Base-by-base conservation (phyloP, 2,888 invertebrate genomes). In the Brassicogethes aeneus region DNA sequence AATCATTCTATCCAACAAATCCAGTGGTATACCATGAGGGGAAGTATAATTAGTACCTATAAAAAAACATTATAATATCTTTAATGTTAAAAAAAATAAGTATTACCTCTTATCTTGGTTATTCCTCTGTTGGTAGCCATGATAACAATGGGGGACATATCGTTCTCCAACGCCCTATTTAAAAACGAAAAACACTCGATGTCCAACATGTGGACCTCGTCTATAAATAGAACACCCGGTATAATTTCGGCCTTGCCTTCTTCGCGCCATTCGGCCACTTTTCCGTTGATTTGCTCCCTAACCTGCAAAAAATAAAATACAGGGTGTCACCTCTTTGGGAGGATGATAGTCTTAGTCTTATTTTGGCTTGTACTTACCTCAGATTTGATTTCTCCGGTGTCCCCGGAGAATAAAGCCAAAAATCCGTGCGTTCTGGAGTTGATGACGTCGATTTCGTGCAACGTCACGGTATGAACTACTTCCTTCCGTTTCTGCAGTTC, bases 381-480 rank as follows among this genome's bases (percentile, higher is more conserved):
- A 0, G 88, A 77, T 59, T 97, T 99, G 29, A 99, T 99, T 69
- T 99, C 99, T 1, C 99, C 99, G 0, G 99, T 99, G 64, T 99
- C 99, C n/a, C 92, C 92, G 3, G 97, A 94, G 69, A 99, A 99
- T 0, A 99, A 71, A 0, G 99, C 97, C 15, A 99, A 69, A 63
- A 97, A 99, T 0, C 99, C 99, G 62, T 99, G 96, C 0, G 96
- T 94, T 48, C 99, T 77, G 32, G 94, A 95, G 65, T 99, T 99
- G 61, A 99, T 99, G 3, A 99, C 99, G 65, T 99, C 99, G 39
- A 99, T 93, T 65, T 99, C 99, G 64, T 99, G 99, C n/a, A 99
- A 70, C 0, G 94, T 94, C 0, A 99, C 97, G 0, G 96, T 99
- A 64, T 99, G 97, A 0, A 96, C 94, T 0, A 89, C 94, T 71